Conservation (phyloP, 2,113 vertebrate species). For the Chrysemys picta region DNA sequence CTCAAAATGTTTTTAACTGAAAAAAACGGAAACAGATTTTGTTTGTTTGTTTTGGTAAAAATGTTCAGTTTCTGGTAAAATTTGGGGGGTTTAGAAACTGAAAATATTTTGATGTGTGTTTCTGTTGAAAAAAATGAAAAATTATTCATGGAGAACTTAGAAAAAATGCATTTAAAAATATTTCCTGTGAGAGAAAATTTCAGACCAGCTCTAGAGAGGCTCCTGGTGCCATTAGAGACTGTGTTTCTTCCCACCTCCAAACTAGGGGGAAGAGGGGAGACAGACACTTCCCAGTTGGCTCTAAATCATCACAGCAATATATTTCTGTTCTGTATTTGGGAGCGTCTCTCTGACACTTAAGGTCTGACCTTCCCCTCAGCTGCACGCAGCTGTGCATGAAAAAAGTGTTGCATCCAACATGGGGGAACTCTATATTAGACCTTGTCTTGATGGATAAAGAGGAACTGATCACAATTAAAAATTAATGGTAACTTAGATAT, state of each 20-base stretch:
- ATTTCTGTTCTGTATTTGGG: not conserved
- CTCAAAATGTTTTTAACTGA: not conserved
- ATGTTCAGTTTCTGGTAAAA: not conserved
- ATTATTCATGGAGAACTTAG: not conserved
- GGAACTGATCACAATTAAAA: not conserved
- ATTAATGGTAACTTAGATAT: not conserved
- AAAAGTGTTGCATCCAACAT: not conserved
- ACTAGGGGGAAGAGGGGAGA: not conserved
- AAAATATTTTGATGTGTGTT: not conserved
- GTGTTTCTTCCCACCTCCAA: not conserved
- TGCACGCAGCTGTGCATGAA: not conserved
- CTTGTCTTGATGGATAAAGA: not conserved
- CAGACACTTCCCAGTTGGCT: not conserved
- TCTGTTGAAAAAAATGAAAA: not conserved
- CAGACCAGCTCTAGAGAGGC: not conserved
- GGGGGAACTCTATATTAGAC: not conserved
- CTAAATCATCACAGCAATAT: not conserved
- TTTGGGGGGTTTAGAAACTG: not conserved
- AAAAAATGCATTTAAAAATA: not conserved
- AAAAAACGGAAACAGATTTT: not conserved
- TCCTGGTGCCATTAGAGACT: not conserved
- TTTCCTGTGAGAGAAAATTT: not conserved
- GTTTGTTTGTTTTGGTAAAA: not conserved
- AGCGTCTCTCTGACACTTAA: not conserved
- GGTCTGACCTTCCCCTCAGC: not conserved